phyloP scores from a whole-genome alignment of 2,888 invertebrate genomes.

The Volucella inflata region DNA sequence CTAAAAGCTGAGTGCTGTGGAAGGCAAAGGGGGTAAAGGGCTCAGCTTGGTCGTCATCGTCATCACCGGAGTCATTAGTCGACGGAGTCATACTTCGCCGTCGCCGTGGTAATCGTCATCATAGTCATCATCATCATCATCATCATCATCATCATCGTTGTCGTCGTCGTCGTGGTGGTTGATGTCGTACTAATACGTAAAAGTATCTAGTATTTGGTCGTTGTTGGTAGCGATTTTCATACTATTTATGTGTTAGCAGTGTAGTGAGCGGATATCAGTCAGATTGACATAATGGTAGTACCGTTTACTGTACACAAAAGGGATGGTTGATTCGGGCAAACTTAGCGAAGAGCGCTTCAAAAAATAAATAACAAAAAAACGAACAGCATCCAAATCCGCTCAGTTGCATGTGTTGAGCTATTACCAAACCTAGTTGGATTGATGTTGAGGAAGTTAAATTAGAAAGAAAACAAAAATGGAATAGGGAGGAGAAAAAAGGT shows the following conservation, averaged over 20 bases:
- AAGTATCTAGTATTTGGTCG: conserved; percentile 10
- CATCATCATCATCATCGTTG: conserved; percentile 54
- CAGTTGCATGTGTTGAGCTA: conserved; percentile 58
- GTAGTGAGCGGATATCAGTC: conserved; percentile 34
- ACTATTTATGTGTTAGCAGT: neutral
- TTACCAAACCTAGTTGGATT: conserved; percentile 73
- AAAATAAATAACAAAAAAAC: no score
- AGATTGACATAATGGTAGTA: conserved; percentile 61
- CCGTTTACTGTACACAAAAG: conserved; percentile 5
- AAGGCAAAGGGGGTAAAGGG: neutral
- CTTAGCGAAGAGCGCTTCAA: conserved; percentile 37
- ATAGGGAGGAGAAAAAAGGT: conserved; percentile 1
- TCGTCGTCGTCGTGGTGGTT: conserved; percentile 51
- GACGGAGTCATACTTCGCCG: conserved; percentile 2
- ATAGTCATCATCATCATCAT: conserved; percentile 32
- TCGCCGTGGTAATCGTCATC: neutral
- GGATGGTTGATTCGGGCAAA: conserved; percentile 31
- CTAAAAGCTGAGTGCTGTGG: neutral
- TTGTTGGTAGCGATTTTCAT: neutral
- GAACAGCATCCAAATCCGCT: conserved; percentile 9
- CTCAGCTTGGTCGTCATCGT: neutral
- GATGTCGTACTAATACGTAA: conserved; percentile 59
- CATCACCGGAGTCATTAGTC: conserved; percentile 25
- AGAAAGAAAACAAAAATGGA: conserved; percentile 13
- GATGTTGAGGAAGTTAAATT: conserved; percentile 69